Evolutionary conservation across 2,797 vertebrate genomes (phyloP).

Genomic region (Rhinophrynus dorsalis): DNA sequence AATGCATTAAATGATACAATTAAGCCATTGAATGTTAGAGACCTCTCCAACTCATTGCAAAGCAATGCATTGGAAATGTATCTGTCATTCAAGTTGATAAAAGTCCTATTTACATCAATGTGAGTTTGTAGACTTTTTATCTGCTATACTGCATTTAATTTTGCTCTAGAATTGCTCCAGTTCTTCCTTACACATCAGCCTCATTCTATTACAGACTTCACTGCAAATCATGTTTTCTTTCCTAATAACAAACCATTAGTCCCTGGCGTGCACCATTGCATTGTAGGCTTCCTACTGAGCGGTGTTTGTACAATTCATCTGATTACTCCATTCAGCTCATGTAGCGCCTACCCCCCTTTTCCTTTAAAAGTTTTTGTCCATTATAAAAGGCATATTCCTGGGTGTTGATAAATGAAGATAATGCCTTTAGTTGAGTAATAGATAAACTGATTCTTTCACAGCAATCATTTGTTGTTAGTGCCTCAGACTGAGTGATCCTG

Average conservation of each 20-base stretch:
- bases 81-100: background rate
- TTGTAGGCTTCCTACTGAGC: background rate
- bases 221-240: background rate
- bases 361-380: background rate
- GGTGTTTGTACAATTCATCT: background rate
- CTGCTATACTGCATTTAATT: too few species aligned
- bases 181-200: too few species aligned
- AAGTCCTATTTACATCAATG: too few species aligned
- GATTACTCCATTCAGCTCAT: background rate
- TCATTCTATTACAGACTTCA: too few species aligned
- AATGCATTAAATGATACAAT: too few species aligned
- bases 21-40: too few species aligned
- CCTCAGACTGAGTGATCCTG: background rate
- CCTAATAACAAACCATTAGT: background rate
- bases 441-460: constrained; percentile 11
- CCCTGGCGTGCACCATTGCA: background rate
- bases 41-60: too few species aligned
- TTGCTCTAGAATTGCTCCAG: too few species aligned
- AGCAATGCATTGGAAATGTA: background rate
- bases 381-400: background rate
- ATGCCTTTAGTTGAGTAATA: constrained; percentile 23
- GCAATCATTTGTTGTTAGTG: constrained; percentile 12
- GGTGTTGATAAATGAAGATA: constrained; percentile 28
- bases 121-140: too few species aligned
- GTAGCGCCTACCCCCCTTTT: background rate